These are phyloP conservation scores for Coptotermes formosanus DNA, from an alignment of 1,140 invertebrate genomes.

Conservation along the genomic window DNA sequence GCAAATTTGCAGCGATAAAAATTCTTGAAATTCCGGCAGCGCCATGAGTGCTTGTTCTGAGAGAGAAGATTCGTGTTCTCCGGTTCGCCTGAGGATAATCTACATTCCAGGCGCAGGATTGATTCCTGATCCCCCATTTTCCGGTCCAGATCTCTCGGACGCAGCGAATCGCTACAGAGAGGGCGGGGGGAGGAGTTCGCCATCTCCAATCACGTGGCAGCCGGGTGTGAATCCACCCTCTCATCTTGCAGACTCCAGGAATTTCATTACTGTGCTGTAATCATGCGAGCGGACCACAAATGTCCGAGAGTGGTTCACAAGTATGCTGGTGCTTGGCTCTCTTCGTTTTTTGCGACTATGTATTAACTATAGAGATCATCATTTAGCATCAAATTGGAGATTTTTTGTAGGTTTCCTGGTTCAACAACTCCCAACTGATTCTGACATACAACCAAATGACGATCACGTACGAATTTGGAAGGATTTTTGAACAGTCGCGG, in stretches of 20 bases:
- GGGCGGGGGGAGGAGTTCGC: not conserved
- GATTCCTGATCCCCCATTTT: conserved; percentile 14
- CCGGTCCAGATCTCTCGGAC: conserved; percentile 2
- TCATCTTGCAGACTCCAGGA: not conserved
- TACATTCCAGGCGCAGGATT: not conserved
- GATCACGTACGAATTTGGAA: no score
- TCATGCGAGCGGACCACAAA: not conserved
- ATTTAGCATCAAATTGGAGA: no score
- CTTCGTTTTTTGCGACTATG: not conserved
- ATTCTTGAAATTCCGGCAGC: no score
- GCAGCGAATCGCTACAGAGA: not conserved
- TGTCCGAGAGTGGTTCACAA: not conserved
- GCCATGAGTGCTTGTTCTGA: no score
- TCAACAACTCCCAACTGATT: no score
- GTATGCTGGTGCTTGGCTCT: not conserved
- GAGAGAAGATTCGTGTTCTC: no score
- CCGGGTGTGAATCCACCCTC: not conserved
- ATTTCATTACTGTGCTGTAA: not conserved
- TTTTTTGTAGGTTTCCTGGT: no score
- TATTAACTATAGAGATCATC: no score
- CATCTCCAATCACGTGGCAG: conserved; percentile 16
- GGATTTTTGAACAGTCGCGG: no score
- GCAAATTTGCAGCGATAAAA: no score
- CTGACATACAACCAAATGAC: no score
- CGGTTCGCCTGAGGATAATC: no score